Conservation (phyloP, 2,797 vertebrate species). For the Myotis myotis region DNA sequence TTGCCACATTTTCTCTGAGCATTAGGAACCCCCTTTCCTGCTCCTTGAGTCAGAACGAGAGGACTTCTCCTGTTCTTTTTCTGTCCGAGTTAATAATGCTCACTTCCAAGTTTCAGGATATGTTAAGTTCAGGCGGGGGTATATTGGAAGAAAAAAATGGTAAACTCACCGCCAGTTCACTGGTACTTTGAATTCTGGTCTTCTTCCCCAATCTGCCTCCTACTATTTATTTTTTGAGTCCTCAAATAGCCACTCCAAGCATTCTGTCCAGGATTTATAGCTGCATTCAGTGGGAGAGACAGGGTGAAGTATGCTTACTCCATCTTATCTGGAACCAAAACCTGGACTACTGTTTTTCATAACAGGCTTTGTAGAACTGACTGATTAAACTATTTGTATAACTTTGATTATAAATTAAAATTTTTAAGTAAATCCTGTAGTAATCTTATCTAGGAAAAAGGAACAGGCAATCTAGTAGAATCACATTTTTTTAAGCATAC, state of each 20-base stretch:
- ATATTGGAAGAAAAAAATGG: conserved; percentile 59
- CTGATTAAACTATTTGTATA: conserved; percentile 30
- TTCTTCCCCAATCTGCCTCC: conserved; percentile 71
- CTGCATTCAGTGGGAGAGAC: conserved; percentile 70
- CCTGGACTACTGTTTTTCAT: conserved; percentile 60
- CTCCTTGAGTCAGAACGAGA: conserved; percentile 6
- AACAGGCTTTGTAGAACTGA: conserved; percentile 40
- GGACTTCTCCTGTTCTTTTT: conserved; percentile 40
- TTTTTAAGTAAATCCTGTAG: background rate
- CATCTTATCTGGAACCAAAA: conserved; percentile 65
- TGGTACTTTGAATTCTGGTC: conserved; percentile 70
- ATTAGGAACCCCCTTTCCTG: background rate
- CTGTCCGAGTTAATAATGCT: conserved; percentile 40
- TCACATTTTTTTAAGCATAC: conserved; percentile 32
- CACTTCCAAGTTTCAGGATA: conserved; percentile 57
- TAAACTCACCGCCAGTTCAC: conserved; percentile 67
- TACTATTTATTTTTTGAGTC: conserved; percentile 72
- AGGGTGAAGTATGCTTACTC: conserved; percentile 69
- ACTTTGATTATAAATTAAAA: conserved; percentile 29
- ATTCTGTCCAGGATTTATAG: conserved; percentile 71
- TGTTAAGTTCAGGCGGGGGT: conserved; percentile 46
- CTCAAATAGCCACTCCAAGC: conserved; percentile 71
- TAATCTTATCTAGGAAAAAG: conserved; percentile 15
- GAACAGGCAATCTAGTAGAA: background rate
- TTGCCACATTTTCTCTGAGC: conserved; percentile 28